Evolutionary conservation across 2,888 invertebrate genomes (phyloP), one percentile per base, ranked within the genome.

Genomic region (Teinopalpus imperialis): DNA sequence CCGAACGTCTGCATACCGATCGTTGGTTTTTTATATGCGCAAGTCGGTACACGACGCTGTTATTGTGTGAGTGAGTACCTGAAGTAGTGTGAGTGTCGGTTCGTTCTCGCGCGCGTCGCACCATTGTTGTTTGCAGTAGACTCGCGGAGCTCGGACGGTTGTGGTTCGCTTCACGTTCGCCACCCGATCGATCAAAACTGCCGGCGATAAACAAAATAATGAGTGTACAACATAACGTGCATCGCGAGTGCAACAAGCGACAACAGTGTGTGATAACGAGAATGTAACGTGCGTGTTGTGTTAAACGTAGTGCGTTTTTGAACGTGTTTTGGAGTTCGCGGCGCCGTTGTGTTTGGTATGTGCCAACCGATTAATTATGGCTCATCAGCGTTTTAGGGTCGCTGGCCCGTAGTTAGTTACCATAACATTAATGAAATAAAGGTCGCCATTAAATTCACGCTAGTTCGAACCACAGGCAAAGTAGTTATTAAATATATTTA

Each of bases 1-100:
- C 83, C 82, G 77, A 87, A 85, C 85, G 88, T 87, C 88, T 87
- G 87, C 88, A 88, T 88, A 88, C 88, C 88, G 85, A 88, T 88
- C 86, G 83, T 76, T 77, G 76, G 85, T 86, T 88, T 88, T 88
- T 88, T 88, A 82, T 83, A 83, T 74, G 72, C 73, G 74, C 68
- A 66, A 64, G 73, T 77, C 70, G 68, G 77, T 81, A 78, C 80
- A 80, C 79, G 72, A 57, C 51, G 49, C 48, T 39, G 46, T 53
- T 50, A 46, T 53, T 68, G 79, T 75, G 78, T 69, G 80, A 62
- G 81, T 66, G 68, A 52, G 57, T 54, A 40, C 27, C 52, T 55
- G 49, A 41, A 51, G 46, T 45, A 45, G 78, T 77, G 78, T 78
- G 81, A 55, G 77, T 69, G 67, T 52, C 69, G 66, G 73, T 64